Evolutionary conservation across 2,797 vertebrate species (phyloP), one percentile per base, ranked within the genome.

Genomic region (Myotis planiceps): DNA sequence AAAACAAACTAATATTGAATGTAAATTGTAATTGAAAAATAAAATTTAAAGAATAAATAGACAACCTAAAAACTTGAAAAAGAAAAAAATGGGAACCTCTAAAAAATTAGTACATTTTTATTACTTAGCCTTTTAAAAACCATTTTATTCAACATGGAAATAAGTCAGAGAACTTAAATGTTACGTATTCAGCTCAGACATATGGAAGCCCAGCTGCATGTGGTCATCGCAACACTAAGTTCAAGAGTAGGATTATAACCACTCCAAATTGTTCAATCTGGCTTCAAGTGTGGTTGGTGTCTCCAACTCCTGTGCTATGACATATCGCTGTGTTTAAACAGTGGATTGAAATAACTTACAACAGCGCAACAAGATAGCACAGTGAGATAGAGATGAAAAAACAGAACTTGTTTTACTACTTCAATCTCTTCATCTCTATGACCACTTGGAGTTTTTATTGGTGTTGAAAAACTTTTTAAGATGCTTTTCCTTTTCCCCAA

Each of bases 121-220:
- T 63, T 72, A 51, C 1, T 75, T 83, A 83, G 53, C 29, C 21
- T 14, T 72, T 93, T 75, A 75, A 95, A 60, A 92, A 65, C 55
- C 29, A 49, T 90, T 75, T 74, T 71, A 75, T 60, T 88, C 25
- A 66, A 68, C 13, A 27, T 8, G 16, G 79, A 86, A 39, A 37
- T n/a, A 90, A 83, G 58, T 93, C 45, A 74, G 74, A 97, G 49
- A 79, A 53, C 32, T 85, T 63, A 47, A 47, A 55, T 39, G 37
- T 18, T 37, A 91, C 7, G 8, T n/a, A 13, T 51, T 74, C 37
- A 65, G 6, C 5, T 37, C 74, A 82, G 37, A 49, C 23, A 47
- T 21, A 39, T 69, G 37, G 82, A 92, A 84, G 84, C 63, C 84
- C 29, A 78, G n/a, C 37, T 58, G 14, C 16, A 25, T 16, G 58